A percentile compares a stretch with the other conserved stretches of the same genome.
Conservation (phyloP, 2,113 vertebrate genomes). For the Hucho hucho region DNA sequence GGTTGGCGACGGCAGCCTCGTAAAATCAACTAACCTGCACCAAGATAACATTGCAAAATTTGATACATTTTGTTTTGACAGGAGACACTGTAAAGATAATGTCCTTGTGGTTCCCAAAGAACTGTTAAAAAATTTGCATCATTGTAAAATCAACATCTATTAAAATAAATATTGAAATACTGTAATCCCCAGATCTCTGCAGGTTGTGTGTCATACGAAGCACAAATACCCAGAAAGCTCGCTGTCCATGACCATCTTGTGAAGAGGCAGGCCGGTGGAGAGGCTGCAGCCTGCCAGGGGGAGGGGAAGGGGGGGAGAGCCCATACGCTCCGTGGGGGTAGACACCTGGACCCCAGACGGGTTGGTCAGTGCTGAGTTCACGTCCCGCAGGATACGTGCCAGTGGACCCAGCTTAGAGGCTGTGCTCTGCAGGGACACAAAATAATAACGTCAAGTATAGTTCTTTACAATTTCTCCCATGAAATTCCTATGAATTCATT, state of each 20-base stretch:
- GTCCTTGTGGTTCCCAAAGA: too few species aligned
- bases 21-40: slow-evolving; percentile 94
- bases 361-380: slow-evolving; percentile 83
- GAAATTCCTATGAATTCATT: too few species aligned
- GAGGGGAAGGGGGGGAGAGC: slow-evolving; percentile 58
- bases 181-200: too few species aligned
- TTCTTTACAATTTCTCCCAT: too few species aligned
- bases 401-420: slow-evolving; percentile 87
- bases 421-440: slow-evolving; percentile 68
- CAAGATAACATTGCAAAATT: slow-evolving; percentile 58
- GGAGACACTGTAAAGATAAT: too few species aligned
- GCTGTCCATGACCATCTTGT: slow-evolving; percentile 87
- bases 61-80: slow-evolving; percentile 41
- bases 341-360: slow-evolving; percentile 81
- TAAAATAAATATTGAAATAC: too few species aligned
- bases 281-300: slow-evolving; percentile 68
- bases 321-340: slow-evolving; percentile 69
- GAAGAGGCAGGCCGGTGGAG: slow-evolving; percentile 74
- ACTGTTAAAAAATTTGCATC: too few species aligned
- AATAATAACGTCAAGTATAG: neutral
- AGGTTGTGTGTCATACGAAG: too few species aligned
- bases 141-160: too few species aligned
- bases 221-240: slow-evolving; percentile 78
- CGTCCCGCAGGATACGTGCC: slow-evolving; percentile 90
- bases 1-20: slow-evolving; percentile 98